Conservation (phyloP, 2,113 vertebrate species). For the Oreocharis arfaki region DNA sequence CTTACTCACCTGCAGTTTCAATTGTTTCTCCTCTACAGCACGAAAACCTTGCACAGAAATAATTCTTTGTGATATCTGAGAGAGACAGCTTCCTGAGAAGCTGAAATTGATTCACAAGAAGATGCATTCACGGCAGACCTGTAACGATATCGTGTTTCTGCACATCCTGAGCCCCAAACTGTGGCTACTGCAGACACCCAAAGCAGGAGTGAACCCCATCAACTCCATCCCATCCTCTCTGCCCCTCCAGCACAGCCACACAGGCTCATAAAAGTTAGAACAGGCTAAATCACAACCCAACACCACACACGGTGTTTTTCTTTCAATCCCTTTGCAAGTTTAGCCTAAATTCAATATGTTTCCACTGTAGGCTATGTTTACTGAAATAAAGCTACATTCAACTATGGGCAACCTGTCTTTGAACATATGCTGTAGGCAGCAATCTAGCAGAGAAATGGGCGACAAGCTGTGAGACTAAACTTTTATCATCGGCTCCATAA, state of each 20-base stretch:
- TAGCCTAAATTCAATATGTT: constrained; percentile 70
- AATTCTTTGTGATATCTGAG: neutral
- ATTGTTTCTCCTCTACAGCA: neutral
- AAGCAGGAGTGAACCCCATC: neutral
- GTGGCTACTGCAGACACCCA: neutral
- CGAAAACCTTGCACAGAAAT: neutral
- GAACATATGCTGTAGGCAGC: constrained; percentile 76
- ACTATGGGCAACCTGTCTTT: constrained; percentile 75
- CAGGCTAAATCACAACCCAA: constrained; percentile 12
- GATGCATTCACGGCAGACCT: neutral
- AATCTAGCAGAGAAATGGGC: constrained; percentile 69
- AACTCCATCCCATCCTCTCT: neutral
- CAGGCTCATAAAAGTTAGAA: neutral
- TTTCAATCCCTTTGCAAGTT: constrained; percentile 35
- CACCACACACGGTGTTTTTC: neutral
- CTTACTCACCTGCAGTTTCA: neutral
- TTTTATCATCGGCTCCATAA: constrained; percentile 79
- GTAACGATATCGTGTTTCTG: neutral
- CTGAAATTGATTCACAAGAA: neutral
- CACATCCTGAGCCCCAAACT: neutral
- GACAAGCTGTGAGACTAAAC: constrained; percentile 79
- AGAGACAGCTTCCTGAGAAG: neutral
- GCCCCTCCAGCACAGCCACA: neutral
- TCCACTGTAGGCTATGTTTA: constrained; percentile 68
- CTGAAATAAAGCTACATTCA: constrained; percentile 70